Conservation (phyloP, 2,888 invertebrate species). For the Calliopum simillimum region DNA sequence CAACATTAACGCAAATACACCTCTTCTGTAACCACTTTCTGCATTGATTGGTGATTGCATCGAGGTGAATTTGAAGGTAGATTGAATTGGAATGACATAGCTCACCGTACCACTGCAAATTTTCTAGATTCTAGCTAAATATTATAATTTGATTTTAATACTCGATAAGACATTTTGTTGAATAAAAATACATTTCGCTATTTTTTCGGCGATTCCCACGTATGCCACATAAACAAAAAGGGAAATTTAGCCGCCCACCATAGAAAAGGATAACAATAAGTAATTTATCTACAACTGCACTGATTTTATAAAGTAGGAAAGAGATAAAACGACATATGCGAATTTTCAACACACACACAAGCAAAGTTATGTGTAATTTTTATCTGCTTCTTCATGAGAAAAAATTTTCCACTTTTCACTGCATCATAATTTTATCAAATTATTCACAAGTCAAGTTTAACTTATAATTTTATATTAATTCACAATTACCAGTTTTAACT, state of each 20-base stretch:
- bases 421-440: conserved; percentile 7
- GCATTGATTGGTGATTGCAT: conserved; percentile 33
- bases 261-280: conserved; percentile 25
- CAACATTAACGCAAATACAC: conserved; percentile 12
- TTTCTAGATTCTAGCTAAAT: neutral
- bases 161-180: neutral
- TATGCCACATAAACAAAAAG: conserved; percentile 57
- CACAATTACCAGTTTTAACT: conserved; percentile 28
- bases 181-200: neutral
- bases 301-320: neutral
- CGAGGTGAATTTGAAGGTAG: neutral
- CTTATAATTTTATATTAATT: neutral
- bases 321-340: conserved; percentile 17
- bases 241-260: conserved; percentile 37
- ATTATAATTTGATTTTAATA: neutral
- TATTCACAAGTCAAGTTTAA: conserved; percentile 7
- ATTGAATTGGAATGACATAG: neutral
- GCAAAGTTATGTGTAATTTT: conserved; percentile 30
- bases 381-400: conserved; percentile 17
- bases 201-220: conserved; percentile 40
- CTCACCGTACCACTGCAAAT: neutral
- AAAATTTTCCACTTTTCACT: conserved; percentile 37
- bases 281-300: neutral
- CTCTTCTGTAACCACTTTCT: conserved; percentile 13
- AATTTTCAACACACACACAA: conserved; percentile 25